Evolutionary conservation across 2,888 invertebrate genomes (phyloP).

Genomic region (Anthoptus insignis): DNA sequence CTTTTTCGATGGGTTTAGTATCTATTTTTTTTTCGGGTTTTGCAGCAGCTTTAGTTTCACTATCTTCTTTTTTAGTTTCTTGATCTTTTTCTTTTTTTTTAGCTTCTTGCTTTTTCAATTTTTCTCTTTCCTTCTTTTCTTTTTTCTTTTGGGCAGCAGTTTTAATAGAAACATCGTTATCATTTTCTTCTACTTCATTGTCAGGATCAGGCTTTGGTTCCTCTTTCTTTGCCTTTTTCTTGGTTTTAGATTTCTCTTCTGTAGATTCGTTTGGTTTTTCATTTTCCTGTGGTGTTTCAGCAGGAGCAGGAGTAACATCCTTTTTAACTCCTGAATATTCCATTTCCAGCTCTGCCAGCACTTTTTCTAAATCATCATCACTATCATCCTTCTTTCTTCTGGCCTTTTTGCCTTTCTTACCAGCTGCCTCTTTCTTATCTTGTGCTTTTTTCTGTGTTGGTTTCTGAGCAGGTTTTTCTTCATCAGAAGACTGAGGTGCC

Average conservation of each 20-base stretch:
- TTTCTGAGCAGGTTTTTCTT: constrained; percentile 73
- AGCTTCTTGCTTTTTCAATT: constrained; percentile 91
- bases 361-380: constrained; percentile 94
- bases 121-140: constrained; percentile 95
- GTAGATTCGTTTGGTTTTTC: constrained; percentile 67
- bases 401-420: constrained; percentile 91
- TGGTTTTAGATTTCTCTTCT: constrained; percentile 71
- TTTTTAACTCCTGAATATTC: constrained; percentile 91
- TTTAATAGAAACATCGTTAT: constrained; percentile 89
- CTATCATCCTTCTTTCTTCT: constrained; percentile 92
- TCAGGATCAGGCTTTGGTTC: constrained; percentile 59
- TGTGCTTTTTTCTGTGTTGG: constrained; percentile 67
- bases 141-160: constrained; percentile 96
- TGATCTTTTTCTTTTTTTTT: constrained; percentile 85
- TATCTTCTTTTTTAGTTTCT: constrained; percentile 65
- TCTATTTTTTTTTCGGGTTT: constrained; percentile 57
- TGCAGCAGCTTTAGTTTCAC: constrained; percentile 58
- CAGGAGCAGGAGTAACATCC: constrained; percentile 71
- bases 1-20: constrained; percentile 59
- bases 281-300: constrained; percentile 53
- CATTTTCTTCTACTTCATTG: constrained; percentile 76
- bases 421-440: constrained; percentile 80
- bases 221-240: constrained; percentile 75
- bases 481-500: constrained; percentile 78
- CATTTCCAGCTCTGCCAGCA: constrained; percentile 93